A percentile compares a stretch with the other conserved stretches of the same genome.
Evolutionary conservation across 2,113 vertebrate genomes (phyloP).

Genomic region (Prinia subflava): DNA sequence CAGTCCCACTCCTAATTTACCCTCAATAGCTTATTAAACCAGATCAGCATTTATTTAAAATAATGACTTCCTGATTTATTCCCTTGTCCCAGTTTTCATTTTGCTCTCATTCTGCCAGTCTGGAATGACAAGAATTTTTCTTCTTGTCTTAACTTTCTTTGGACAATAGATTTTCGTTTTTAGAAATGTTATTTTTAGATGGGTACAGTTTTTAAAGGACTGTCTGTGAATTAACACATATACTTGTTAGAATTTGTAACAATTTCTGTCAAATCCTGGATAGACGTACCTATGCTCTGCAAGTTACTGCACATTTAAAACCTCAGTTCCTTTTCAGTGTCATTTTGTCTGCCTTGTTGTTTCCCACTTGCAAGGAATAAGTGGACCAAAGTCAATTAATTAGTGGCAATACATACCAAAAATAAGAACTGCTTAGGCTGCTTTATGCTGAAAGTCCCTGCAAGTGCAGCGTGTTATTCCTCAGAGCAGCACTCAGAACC

Average conservation of each 20-base stretch:
- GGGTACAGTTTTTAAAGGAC: background rate
- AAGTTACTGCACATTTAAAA: background rate
- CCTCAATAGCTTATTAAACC: background rate
- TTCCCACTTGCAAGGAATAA: background rate
- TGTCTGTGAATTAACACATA: background rate
- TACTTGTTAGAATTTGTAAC: background rate
- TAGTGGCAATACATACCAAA: background rate
- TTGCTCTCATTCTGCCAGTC: constrained; percentile 50
- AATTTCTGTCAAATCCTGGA: background rate
- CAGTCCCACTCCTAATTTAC: background rate
- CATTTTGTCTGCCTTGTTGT: background rate
- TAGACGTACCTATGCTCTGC: background rate
- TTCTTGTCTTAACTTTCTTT: constrained; percentile 4
- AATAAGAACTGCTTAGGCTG: background rate
- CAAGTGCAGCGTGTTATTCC: background rate
- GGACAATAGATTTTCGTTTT: constrained; percentile 21
- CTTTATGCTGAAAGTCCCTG: background rate
- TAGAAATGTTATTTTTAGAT: background rate
- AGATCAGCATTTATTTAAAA: constrained; percentile 35
- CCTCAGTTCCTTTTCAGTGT: background rate
- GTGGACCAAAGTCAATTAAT: background rate
- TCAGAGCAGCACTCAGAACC: background rate
- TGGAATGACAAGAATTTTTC: constrained; percentile 25
- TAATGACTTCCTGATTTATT: constrained; percentile 36
- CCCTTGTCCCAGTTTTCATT: constrained; percentile 36